Evolutionary conservation across 2,797 vertebrate species (phyloP).

Genomic region (Ptychobarbus kaznakovi): DNA sequence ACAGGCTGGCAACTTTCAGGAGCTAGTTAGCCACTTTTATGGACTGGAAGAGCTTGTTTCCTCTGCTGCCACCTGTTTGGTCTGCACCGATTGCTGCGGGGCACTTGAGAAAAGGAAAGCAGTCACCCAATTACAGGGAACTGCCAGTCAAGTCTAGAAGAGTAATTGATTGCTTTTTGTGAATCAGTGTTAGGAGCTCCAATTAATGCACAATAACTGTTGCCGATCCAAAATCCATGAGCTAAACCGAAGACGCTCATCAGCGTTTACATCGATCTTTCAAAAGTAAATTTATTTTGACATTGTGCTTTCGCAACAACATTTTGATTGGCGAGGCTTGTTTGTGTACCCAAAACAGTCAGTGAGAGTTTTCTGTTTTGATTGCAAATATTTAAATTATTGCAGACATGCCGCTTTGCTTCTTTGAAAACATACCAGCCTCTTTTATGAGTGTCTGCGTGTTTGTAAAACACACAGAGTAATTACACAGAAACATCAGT

Average conservation of each 20-base stretch:
- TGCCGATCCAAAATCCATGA: conserved; percentile 51
- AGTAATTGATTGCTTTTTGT: conserved; percentile 70
- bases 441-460: conserved; percentile 39
- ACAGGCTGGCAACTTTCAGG: conserved; percentile 65
- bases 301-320: conserved; percentile 37
- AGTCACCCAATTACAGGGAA: conserved; percentile 65
- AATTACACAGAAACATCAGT: conserved; percentile 54
- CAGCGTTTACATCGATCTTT: conserved; percentile 27
- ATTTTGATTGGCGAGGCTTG: conserved; percentile 44
- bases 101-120: conserved; percentile 63
- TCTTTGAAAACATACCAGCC: conserved; percentile 44
- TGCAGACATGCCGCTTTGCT: conserved; percentile 45
- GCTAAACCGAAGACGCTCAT: conserved; percentile 31
- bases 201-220: conserved; percentile 71
- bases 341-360: conserved; percentile 52
- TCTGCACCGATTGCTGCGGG: conserved; percentile 69
- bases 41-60: conserved; percentile 79
- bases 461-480: conserved; percentile 55
- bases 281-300: conserved; percentile 36
- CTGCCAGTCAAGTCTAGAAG: conserved; percentile 61
- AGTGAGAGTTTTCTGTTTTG: conserved; percentile 55
- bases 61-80: conserved; percentile 72
- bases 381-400: conserved; percentile 49
- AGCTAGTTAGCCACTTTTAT: conserved; percentile 72
- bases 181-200: conserved; percentile 69